Conservation (phyloP, 1,140 invertebrate genomes). For the Hypothenemus hampei region DNA sequence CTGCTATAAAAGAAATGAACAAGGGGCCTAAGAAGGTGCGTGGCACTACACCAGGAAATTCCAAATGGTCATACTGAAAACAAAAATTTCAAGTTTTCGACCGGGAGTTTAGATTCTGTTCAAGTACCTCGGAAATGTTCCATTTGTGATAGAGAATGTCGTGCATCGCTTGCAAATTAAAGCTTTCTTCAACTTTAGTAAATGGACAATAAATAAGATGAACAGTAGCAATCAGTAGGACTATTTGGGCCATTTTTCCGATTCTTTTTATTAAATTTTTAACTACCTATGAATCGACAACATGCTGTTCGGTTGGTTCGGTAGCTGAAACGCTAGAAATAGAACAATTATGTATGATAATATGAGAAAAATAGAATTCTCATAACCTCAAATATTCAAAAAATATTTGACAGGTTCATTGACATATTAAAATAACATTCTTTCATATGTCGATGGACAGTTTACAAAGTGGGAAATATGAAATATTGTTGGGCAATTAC, state of each 20-base stretch:
- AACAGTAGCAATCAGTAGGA: conserved; percentile 56
- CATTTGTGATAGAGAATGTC: conserved; percentile 86
- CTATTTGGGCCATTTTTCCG: conserved; percentile 45
- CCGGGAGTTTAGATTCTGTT: not conserved
- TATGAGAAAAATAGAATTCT: no score
- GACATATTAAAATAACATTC: no score
- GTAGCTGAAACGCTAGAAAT: conserved; percentile 7
- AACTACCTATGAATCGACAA: conserved; percentile 33
- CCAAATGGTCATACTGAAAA: conserved; percentile 93
- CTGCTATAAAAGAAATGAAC: conserved; percentile 72
- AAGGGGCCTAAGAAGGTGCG: conserved; percentile 93
- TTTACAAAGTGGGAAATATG: no score
- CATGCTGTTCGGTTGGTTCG: conserved; percentile 4
- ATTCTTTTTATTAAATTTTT: not conserved
- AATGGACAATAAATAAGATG: conserved; percentile 88
- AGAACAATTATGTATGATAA: no score
- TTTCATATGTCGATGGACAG: no score
- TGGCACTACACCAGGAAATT: conserved; percentile 98
- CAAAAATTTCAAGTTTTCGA: conserved; percentile 29
- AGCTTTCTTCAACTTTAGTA: conserved; percentile 99
- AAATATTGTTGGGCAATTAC: no score
- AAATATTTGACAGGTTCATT: not conserved
- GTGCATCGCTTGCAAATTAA: conserved; percentile 97
- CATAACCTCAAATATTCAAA: not conserved
- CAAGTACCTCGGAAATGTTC: conserved; percentile 76